Conservation (phyloP, 2,797 vertebrate species). For the Periparus ater region DNA sequence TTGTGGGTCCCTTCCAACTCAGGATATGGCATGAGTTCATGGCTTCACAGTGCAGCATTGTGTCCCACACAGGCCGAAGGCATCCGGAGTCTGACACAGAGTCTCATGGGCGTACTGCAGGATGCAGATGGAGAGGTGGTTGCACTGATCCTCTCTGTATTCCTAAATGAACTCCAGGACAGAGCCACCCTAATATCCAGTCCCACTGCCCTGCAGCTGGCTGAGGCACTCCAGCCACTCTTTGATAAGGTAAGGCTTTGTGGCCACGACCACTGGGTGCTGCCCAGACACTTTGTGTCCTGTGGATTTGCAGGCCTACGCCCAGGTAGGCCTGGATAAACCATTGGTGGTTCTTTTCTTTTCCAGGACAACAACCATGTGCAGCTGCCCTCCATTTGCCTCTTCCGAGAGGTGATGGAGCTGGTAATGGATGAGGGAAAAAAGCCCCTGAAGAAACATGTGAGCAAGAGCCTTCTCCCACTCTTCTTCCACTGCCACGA, state of each 20-base stretch:
- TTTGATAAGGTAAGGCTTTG: neutral
- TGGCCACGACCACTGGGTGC: accelerated
- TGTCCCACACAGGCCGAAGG: neutral
- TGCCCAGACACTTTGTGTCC: accelerated
- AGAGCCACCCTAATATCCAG: neutral
- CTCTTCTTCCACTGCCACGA: neutral
- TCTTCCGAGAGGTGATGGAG: neutral
- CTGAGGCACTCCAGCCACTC: neutral
- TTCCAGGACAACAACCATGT: neutral
- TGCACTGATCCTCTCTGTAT: neutral
- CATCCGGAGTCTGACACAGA: neutral
- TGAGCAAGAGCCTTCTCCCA: neutral
- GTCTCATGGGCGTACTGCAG: neutral
- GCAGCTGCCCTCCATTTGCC: neutral
- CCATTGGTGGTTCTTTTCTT: neutral
- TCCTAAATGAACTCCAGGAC: neutral
- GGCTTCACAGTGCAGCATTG: neutral
- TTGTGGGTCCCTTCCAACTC: neutral
- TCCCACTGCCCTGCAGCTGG: neutral
- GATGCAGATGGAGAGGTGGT: neutral
- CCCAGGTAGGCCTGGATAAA: neutral
- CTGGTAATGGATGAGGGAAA: neutral
- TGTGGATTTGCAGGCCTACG: neutral
- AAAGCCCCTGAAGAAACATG: neutral
- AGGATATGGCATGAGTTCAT: neutral